Percentiles rank a stretch among this genome's conserved stretches.
These are phyloP conservation scores for Cistogaster globosa DNA, from an alignment of 2,888 invertebrate species.

Conservation along the genomic window DNA sequence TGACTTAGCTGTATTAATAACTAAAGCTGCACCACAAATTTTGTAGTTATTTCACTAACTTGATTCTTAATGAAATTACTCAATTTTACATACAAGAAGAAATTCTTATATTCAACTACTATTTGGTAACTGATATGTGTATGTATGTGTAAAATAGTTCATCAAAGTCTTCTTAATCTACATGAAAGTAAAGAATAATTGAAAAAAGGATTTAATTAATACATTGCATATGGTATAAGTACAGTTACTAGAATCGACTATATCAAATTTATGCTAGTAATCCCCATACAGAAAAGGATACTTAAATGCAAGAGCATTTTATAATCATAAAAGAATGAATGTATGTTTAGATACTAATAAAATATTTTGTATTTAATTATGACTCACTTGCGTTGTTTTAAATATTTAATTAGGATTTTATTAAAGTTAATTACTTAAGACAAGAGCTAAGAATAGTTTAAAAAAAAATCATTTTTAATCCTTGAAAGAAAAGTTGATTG, in stretches of 20 bases:
- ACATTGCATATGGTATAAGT: conserved; percentile 32
- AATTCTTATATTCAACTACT: neutral
- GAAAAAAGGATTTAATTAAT: conserved; percentile 60
- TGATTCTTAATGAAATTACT: conserved; percentile 30
- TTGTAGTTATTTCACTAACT: conserved; percentile 1
- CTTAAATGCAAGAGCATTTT: conserved; percentile 2
- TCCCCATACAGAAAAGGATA: neutral
- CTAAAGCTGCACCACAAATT: neutral
- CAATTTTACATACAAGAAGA: neutral
- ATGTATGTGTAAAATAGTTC: neutral
- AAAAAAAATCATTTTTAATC: no score
- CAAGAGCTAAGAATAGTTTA: neutral
- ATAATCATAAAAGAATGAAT: neutral
- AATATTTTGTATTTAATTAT: conserved; percentile 41
- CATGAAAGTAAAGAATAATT: conserved; percentile 39
- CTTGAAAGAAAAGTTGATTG: neutral
- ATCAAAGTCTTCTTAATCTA: neutral
- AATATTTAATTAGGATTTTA: conserved; percentile 44
- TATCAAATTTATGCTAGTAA: no score
- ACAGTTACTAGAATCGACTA: neutral
- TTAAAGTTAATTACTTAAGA: neutral
- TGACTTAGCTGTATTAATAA: neutral
- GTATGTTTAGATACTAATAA: neutral
- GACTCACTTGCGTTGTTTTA: conserved; percentile 38
- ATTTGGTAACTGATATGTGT: neutral